Evolutionary conservation across 2,797 vertebrate genomes (phyloP), one percentile per base, ranked within the genome.

Genomic region (Astyanax mexicanus): DNA sequence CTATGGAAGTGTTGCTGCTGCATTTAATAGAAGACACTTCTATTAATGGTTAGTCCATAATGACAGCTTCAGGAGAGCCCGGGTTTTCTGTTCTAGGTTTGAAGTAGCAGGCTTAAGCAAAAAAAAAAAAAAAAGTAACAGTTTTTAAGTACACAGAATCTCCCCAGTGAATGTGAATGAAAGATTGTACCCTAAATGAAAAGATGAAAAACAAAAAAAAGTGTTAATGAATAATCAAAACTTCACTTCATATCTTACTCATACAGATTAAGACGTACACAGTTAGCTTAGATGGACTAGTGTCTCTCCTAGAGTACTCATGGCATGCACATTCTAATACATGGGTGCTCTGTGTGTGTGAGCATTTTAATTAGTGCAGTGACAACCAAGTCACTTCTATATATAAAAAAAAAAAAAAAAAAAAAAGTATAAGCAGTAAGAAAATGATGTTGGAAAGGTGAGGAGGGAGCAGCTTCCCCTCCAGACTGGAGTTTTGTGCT

Each of bases 301-400:
- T n/a, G 45, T 37, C 42, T 67, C 51, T 58, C 49, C 60, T 47
- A 29, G 51, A 67, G 77, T 45, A 54, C 40, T 68, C 40, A 38
- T 37, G 62, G 69, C 76, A 79, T 74, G 77, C 71, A 69, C 19
- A 9, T 55, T 69, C 19, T 51, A 68, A 55, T 47, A 73, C 27
- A 38, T 9, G 21, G 25, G 25, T 49, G 67, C 23, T 52, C 69
- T 52, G 42, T 25, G n/a, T 25, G n/a, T 68, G 71, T 69, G 71
- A 19, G 68, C 37, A 45, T 45, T 74, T n/a, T 37, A 54, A 54
- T 3, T 3, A 52, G 69, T 68, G 45, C 25, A 54, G 51, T 40
- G 51, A 57, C 75, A 58, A 60, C 21, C 45, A 13, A n/a, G 23
- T 7, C 40, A 42, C 21, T 19, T 25, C 25, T 12, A 29, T 32